These are phyloP conservation scores for Cherax quadricarinatus DNA, from an alignment of 1,140 invertebrate genomes.

Conservation along the genomic window DNA sequence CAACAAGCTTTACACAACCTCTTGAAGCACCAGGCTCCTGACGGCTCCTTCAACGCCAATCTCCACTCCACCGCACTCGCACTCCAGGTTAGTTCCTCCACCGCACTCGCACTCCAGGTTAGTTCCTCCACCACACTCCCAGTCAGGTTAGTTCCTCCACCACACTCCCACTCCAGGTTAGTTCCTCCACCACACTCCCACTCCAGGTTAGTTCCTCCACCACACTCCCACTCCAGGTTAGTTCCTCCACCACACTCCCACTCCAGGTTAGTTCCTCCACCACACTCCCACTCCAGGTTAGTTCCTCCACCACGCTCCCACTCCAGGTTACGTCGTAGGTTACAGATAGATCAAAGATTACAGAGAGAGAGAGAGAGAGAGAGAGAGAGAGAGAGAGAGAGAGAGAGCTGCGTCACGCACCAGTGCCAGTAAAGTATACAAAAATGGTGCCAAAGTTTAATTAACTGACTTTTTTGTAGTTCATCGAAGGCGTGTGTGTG, in stretches of 20 bases:
- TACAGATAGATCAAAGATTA: background rate
- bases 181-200: background rate
- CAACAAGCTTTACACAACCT: slow-evolving; percentile 85
- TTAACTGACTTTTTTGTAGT: no score
- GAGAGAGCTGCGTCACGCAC: background rate
- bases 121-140: no score
- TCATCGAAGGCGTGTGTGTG: no score
- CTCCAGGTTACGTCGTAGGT: no score
- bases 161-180: slow-evolving; percentile 85
- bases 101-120: no score
- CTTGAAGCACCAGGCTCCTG: slow-evolving; percentile 85
- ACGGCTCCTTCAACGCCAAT: slow-evolving; percentile 87
- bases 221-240: slow-evolving; percentile 85
- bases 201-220: slow-evolving; percentile 79
- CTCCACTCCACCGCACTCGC: slow-evolving; percentile 88
- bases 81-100: slow-evolving; percentile 80
- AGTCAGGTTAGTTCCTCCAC: slow-evolving; percentile 79
- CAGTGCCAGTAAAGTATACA: no score
- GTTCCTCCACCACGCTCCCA: no score
- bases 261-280: no score
- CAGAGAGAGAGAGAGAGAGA: slow-evolving; percentile 3
- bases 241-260: background rate
- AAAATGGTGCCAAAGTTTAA: no score
- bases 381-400: slow-evolving; percentile 5
- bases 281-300: no score